Evolutionary conservation across 2,797 vertebrate species (phyloP).

Genomic region (Phrynocephalus guinanensis): DNA sequence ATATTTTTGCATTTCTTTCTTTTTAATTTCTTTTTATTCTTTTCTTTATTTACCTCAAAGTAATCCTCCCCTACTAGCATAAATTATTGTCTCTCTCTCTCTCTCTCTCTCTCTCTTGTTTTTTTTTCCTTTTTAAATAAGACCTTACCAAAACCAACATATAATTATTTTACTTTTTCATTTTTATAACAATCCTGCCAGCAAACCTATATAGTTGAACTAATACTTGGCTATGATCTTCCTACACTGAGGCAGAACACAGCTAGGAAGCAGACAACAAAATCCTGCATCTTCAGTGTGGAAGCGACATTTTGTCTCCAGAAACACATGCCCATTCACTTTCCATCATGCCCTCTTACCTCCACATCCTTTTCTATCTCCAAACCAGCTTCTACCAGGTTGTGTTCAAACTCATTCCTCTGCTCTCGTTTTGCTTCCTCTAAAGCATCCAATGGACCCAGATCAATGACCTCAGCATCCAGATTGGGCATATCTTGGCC

Average conservation of each 20-base stretch:
- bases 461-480: slow-evolving; percentile 70
- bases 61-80: too few species aligned
- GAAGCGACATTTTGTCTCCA: fast-evolving
- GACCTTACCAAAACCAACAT: too few species aligned
- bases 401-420: slow-evolving; percentile 91
- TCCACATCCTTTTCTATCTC: slow-evolving; percentile 92
- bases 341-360: slow-evolving; percentile 74
- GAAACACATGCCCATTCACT: fast-evolving
- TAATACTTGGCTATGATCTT: neutral
- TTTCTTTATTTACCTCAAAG: too few species aligned
- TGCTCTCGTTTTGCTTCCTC: slow-evolving; percentile 87
- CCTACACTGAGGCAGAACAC: neutral
- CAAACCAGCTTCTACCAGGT: slow-evolving; percentile 88
- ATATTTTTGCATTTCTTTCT: too few species aligned
- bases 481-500: neutral
- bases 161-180: too few species aligned
- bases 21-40: too few species aligned
- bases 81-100: too few species aligned
- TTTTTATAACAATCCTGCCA: neutral
- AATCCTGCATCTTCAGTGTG: too few species aligned
- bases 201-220: neutral
- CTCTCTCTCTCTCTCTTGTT: too few species aligned
- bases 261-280: too few species aligned
- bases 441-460: slow-evolving; percentile 76
- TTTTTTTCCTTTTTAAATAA: too few species aligned